phyloP scores from a whole-genome alignment of 2,888 invertebrate species.

The Lypha dubia region DNA sequence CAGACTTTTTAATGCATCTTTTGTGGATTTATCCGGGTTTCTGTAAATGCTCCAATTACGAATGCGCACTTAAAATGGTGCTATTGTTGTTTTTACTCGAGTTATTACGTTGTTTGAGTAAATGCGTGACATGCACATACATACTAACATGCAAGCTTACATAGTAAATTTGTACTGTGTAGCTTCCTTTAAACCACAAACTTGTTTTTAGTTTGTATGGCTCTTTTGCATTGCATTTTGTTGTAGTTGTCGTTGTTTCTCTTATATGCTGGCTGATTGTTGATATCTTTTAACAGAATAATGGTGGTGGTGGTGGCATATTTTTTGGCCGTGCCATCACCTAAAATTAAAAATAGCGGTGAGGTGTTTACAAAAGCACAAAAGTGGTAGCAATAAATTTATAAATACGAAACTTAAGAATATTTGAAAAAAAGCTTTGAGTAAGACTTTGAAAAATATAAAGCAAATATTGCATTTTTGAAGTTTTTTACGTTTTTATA shows the following conservation, averaged over 20 bases:
- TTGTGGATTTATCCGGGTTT: too few relatives aligned
- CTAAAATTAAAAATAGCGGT: conserved; percentile 58
- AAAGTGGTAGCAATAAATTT: conserved; percentile 31
- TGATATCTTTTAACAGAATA: conserved; percentile 11
- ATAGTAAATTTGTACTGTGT: too few relatives aligned
- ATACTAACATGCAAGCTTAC: too few relatives aligned
- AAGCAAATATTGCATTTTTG: too few relatives aligned
- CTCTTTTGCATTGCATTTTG: conserved; percentile 59
- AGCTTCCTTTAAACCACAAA: conserved; percentile 63
- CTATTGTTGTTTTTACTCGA: too few relatives aligned
- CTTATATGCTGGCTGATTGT: conserved; percentile 1
- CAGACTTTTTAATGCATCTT: too few relatives aligned
- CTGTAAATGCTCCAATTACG: too few relatives aligned
- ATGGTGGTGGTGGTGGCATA: conserved; percentile 26
- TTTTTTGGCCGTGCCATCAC: conserved; percentile 46
- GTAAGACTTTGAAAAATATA: neutral
- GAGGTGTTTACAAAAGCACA: conserved; percentile 11
- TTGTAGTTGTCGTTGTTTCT: conserved; percentile 37
- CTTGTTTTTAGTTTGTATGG: conserved; percentile 58
- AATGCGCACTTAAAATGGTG: too few relatives aligned
- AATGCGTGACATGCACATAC: neutral
- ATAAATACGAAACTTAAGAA: neutral
- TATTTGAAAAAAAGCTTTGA: neutral
- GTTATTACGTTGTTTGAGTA: neutral
- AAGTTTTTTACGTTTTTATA: too few relatives aligned